A percentile compares a stretch with the other conserved stretches of the same genome.
Evolutionary conservation across 1,140 invertebrate genomes (phyloP).

Genomic region (Hylaeus volcanicus): DNA sequence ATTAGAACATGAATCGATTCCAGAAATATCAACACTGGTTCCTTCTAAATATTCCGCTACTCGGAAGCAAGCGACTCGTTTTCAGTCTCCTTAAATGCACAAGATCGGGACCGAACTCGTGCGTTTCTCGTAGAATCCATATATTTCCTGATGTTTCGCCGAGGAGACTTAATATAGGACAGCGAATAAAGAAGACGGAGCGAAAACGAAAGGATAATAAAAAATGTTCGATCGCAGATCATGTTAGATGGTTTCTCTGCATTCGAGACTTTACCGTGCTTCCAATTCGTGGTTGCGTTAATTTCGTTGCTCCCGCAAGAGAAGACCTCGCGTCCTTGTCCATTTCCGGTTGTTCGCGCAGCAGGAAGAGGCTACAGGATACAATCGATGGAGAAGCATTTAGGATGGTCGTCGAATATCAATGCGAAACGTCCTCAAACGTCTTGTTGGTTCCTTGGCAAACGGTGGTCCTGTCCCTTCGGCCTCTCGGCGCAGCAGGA

Average conservation of each 20-base stretch:
- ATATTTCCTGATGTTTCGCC: no score
- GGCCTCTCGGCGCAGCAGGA: constrained; percentile 44
- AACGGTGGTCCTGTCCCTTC: not conserved
- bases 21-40: not conserved
- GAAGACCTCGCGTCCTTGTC: constrained; percentile 6
- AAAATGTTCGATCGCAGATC: no score
- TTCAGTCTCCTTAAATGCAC: no score
- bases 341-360: constrained; percentile 9
- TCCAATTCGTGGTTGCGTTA: no score
- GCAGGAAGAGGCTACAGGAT: constrained; percentile 2
- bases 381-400: not conserved
- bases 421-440: constrained; percentile 70
- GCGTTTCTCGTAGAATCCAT: no score
- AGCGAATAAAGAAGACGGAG: no score
- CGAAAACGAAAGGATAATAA: no score
- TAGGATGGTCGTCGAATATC: constrained; percentile 34
- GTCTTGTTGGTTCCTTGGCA: constrained; percentile 65
- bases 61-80: not conserved
- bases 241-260: no score
- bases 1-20: constrained; percentile 30
- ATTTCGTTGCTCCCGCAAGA: no score
- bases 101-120: no score
- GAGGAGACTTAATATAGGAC: no score
- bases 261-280: no score
- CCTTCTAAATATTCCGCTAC: not conserved